phyloP scores from a whole-genome alignment of 2,113 vertebrate genomes.

The Nyctibius bracteatus region DNA sequence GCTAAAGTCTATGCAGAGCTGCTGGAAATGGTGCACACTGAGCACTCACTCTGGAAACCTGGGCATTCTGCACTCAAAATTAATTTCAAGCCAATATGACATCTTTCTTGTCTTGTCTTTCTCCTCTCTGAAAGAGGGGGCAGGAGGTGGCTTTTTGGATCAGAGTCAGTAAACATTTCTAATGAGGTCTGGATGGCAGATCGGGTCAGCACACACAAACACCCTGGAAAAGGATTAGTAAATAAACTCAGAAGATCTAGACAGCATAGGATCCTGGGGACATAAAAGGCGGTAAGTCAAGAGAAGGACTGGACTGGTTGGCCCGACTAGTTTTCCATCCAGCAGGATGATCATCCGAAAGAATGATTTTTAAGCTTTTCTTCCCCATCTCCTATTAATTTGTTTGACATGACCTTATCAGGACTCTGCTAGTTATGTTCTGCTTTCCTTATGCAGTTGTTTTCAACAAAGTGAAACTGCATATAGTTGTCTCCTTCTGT shows the following conservation, averaged over 20 bases:
- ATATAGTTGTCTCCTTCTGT: conserved; percentile 63
- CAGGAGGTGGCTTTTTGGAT: neutral
- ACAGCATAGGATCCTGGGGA: neutral
- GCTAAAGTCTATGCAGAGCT: neutral
- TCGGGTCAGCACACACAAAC: neutral
- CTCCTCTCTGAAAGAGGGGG: neutral
- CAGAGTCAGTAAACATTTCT: neutral
- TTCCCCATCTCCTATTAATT: conserved; percentile 13
- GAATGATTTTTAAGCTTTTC: neutral
- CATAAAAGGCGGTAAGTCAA: neutral
- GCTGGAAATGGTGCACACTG: fast-evolving
- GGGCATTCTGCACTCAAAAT: neutral
- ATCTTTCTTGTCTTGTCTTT: neutral
- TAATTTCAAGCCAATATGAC: neutral
- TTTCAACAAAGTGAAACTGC: conserved; percentile 56
- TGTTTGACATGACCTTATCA: conserved; percentile 55
- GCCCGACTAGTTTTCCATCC: conserved; percentile 21
- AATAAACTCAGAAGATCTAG: neutral
- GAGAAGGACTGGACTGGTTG: neutral
- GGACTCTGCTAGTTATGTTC: conserved; percentile 36
- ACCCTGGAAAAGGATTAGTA: neutral
- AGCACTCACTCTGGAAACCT: neutral
- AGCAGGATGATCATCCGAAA: conserved; percentile 15
- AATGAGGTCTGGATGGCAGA: neutral
- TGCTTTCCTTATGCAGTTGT: conserved; percentile 31